Conservation (phyloP, 2,113 vertebrate species). For the Tamias sibiricus region DNA sequence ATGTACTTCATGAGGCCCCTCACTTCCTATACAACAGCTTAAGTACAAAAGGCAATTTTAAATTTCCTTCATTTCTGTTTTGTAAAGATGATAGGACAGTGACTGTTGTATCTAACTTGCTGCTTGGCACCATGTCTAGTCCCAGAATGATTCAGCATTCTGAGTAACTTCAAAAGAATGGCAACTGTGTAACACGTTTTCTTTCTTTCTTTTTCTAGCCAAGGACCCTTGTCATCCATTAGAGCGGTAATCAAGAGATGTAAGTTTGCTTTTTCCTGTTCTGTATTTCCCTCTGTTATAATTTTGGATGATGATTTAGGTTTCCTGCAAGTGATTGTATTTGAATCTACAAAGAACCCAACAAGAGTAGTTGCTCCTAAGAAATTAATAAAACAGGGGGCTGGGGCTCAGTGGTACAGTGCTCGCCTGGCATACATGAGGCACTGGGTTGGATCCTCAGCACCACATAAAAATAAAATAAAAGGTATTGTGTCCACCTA, state of each 20-base stretch:
- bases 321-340: conserved; percentile 66
- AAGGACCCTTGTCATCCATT: conserved; percentile 94
- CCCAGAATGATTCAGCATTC: background rate
- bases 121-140: background rate
- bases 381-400: background rate
- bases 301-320: conserved; percentile 44
- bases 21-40: conserved; percentile 45
- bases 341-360: conserved; percentile 49
- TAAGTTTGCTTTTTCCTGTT: conserved; percentile 87
- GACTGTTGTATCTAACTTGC: background rate
- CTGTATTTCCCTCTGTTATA: conserved; percentile 60
- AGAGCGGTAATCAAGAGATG: conserved; percentile 95
- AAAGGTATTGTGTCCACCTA: too few species aligned
- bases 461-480: too few species aligned
- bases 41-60: conserved; percentile 55
- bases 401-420: too few species aligned
- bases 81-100: conserved; percentile 2
- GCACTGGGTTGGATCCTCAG: too few species aligned
- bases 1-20: background rate
- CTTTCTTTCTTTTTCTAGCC: conserved; percentile 87
- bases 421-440: too few species aligned
- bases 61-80: conserved; percentile 52
- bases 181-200: conserved; percentile 66
- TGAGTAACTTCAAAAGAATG: conserved; percentile 53
- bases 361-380: conserved; percentile 47